Conservation (phyloP, 2,888 invertebrate species). For the Hirtodrosophila duncani region DNA sequence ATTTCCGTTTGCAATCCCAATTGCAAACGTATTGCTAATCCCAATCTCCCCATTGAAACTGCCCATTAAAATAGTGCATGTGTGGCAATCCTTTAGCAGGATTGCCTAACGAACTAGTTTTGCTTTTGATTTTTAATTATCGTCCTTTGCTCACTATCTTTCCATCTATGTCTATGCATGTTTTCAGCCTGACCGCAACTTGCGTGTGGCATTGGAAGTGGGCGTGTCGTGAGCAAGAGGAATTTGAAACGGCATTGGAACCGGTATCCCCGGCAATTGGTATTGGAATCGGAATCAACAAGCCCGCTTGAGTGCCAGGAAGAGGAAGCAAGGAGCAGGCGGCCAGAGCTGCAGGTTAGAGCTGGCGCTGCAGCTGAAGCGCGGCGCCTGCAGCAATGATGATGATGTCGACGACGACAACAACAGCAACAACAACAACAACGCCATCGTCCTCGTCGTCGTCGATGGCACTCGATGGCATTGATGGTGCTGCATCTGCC, state of each 20-base stretch:
- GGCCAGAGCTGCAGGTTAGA: slow-evolving; percentile 13
- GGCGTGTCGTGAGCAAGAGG: no score
- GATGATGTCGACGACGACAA: slow-evolving; percentile 13
- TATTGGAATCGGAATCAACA: slow-evolving; percentile 10
- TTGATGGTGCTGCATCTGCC: slow-evolving; percentile 22
- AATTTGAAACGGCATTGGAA: no score
- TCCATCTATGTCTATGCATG: background rate
- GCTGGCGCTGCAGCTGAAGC: background rate
- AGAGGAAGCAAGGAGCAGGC: slow-evolving; percentile 11
- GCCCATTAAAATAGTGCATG: slow-evolving; percentile 3
- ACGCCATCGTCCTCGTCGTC: slow-evolving; percentile 18
- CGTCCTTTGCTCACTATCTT: background rate
- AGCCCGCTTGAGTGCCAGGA: no score
- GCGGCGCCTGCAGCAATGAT: slow-evolving; percentile 3
- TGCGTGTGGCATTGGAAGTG: no score
- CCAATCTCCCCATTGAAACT: background rate
- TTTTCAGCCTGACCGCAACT: background rate
- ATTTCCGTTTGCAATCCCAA: no score
- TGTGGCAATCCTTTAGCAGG: background rate
- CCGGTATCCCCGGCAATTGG: no score
- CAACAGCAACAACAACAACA: slow-evolving; percentile 19
- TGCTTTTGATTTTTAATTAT: slow-evolving; percentile 10
- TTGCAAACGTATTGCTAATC: no score
- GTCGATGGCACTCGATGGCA: slow-evolving; percentile 9
- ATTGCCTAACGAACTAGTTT: background rate